Evolutionary conservation across 37 sponge, comb jelly and placozoan genomes (phyloP).

Genomic region (Halisarca cf. caerulea): DNA sequence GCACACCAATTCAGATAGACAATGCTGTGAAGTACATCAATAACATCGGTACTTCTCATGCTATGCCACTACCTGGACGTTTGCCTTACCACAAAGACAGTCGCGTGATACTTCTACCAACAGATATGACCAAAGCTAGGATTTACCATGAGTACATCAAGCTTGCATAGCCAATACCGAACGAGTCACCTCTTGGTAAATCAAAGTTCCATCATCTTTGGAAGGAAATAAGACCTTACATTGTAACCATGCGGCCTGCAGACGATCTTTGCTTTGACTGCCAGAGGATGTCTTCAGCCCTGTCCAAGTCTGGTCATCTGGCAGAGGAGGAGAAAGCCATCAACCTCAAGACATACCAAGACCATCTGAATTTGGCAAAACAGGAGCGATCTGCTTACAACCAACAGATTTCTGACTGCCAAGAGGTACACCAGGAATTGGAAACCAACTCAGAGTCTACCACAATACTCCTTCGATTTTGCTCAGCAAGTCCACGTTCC

Average conservation of each 20-base stretch:
- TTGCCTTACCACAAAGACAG: neutral
- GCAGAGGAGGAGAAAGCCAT: neutral
- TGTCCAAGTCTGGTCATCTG: neutral
- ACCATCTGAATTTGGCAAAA: neutral
- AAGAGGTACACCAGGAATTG: too few relatives aligned
- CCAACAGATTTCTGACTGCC: neutral
- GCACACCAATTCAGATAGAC: neutral
- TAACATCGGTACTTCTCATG: neutral
- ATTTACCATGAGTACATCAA: neutral
- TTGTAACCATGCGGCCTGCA: neutral
- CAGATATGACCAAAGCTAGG: neutral
- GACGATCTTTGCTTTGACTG: neutral
- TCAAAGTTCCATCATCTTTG: neutral
- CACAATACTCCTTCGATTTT: conserved; percentile 23
- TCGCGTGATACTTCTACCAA: neutral
- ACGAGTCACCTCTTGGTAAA: neutral
- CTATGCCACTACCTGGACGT: neutral
- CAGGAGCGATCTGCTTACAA: neutral
- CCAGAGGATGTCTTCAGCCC: neutral
- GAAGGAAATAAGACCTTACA: neutral
- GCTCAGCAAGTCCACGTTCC: conserved; percentile 15
- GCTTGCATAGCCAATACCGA: neutral
- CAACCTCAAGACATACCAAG: neutral
- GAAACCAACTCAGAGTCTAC: too few relatives aligned
- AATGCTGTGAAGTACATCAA: neutral